Evolutionary conservation across 53 echinoderm and acorn worm species (phyloP), one percentile per base, ranked within the genome.

Genomic region (Holothuria scabra): DNA sequence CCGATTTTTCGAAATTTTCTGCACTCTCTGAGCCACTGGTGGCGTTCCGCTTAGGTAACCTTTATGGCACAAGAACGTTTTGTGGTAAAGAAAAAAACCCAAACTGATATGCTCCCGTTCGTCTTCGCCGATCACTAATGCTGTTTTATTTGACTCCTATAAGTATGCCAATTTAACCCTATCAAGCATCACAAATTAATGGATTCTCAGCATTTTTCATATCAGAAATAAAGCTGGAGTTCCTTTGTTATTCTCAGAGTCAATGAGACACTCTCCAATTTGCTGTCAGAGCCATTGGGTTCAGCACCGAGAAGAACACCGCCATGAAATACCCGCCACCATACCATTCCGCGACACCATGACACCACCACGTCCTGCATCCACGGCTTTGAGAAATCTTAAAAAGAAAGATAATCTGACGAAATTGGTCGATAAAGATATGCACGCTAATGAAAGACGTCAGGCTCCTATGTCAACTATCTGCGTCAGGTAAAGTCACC

Each of bases 391-490:
- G 19, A 76, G 76, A 48, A 76, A 76, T 49, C 37, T 76, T 6
- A 46, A 44, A 29, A 48, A 55, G 23, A 52, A 46, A 13, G 76
- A 76, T 48, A 76, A 76, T 12, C 46, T 76, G 52, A 56, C 56
- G 1, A 76, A 76, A 23, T 3, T 46, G 46, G 76, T 95, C n/a
- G 67, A 83, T 35, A 64, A 60, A 7, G 95, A 95, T 71, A 44
- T 90, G 83, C 81, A 74, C 25, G 56, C 49, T 58, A 95, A 95
- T 38, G 66, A 66, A 44, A 85, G 93, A 61, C 80, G 67, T 16
- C 95, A 95, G 62, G 76, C 83, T 24, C 93, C 93, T 2, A 28
- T 91, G 13, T 85, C 95, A 10, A 90, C 95, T 21, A 86, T 95
- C 5, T 74, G 63, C 34, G 91, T 95, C 58, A 87, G 93, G 95